These are phyloP conservation scores for Myrmecophaga tridactyla DNA, from an alignment of 2,113 vertebrate species.

Conservation along the genomic window DNA sequence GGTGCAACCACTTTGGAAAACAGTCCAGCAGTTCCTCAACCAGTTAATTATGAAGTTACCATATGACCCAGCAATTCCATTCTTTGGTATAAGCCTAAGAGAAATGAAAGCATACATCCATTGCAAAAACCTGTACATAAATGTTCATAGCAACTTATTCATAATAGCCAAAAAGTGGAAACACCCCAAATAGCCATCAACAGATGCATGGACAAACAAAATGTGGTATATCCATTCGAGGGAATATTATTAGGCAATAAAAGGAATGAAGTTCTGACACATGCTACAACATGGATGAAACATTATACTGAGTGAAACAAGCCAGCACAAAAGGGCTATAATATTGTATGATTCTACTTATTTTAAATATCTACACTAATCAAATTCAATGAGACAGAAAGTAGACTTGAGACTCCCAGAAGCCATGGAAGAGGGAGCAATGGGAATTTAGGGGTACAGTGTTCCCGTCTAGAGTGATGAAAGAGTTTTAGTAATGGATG, in stretches of 20 bases:
- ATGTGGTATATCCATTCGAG: too few species aligned
- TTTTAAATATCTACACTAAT: not conserved
- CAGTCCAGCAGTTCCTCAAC: not conserved
- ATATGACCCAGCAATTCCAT: too few species aligned
- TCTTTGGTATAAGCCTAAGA: not conserved
- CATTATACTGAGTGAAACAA: not conserved
- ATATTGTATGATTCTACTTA: not conserved
- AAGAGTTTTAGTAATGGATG: not conserved
- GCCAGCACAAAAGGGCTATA: not conserved
- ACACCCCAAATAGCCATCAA: not conserved
- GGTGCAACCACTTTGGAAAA: not conserved
- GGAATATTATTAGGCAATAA: not conserved
- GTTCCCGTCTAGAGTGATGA: not conserved
- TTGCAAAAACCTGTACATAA: not conserved
- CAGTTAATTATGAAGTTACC: not conserved
- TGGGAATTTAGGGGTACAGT: not conserved
- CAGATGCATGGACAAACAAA: not conserved
- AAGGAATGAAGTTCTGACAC: not conserved
- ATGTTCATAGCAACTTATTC: not conserved
- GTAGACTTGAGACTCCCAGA: not conserved
- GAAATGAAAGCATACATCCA: not conserved
- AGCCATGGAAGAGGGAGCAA: not conserved
- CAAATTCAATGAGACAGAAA: not conserved
- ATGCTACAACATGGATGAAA: not conserved
- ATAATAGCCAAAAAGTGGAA: not conserved